These are phyloP conservation scores for Hyperoodon ampullatus DNA, from an alignment of 2,113 vertebrate species.

Conservation along the genomic window DNA sequence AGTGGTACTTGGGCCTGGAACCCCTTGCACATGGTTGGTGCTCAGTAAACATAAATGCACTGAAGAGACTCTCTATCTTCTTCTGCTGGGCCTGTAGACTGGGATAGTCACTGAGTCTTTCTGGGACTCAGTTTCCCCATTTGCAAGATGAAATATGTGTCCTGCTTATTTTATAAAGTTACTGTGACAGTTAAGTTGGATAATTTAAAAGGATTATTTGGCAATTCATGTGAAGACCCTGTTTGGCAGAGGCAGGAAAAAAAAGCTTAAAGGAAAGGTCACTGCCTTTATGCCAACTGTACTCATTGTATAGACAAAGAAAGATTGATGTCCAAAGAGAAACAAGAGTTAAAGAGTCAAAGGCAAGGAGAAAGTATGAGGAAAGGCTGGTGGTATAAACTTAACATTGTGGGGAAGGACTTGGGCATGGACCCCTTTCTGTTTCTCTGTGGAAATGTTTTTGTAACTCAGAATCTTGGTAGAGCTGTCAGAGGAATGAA, in stretches of 20 bases:
- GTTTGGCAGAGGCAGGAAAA: neutral
- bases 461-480: neutral
- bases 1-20: neutral
- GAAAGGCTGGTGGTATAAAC: neutral
- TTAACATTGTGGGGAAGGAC: neutral
- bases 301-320: neutral
- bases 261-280: neutral
- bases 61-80: neutral
- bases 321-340: neutral
- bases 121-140: neutral
- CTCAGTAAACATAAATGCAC: neutral
- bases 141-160: neutral
- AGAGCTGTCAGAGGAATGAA: neutral
- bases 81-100: neutral
- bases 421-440: neutral
- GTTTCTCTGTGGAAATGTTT: neutral
- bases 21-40: neutral
- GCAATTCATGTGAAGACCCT: neutral
- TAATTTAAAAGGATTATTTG: constrained; percentile 33
- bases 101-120: neutral
- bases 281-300: neutral
- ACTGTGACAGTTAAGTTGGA: neutral
- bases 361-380: neutral
- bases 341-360: neutral
- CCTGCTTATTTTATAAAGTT: neutral